Base-by-base conservation (phyloP, 2,888 invertebrate species). In the Caenorhabditis sulstoni region DNA sequence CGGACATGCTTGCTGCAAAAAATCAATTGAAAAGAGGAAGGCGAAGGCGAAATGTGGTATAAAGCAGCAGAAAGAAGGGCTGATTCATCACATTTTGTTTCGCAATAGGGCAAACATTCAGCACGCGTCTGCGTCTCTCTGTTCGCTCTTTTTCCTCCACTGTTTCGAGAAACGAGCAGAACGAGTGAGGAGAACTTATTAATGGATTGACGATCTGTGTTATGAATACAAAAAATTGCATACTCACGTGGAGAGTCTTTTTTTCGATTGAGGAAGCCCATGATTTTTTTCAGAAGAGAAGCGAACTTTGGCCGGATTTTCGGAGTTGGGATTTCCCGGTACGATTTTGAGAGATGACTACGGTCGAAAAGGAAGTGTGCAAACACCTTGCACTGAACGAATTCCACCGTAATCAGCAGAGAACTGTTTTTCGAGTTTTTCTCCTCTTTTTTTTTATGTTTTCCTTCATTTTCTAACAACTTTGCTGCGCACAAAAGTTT, bases 21-120 rank as follows among this genome's bases (percentile, higher is more conserved):
- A 12, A 29, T 18, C 29, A 37, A 45, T 39, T 22, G 23, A 45
- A 29, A 8, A 12, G 45, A 70, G 44, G 37, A 12, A 47, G 20
- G 3, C 16, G 29, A 59, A 61, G 52, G 23, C 4, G 9, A 52
- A 41, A 64, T 39, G 18, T 11, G 20, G 7, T n/a, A n/a, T n/a
- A n/a, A n/a, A n/a, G n/a, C 49, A 22, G 22, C 22, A 20, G 9
- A 35, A 20, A 39, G 23, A 58, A 73, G 49, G 22, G 41, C 14
- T 68, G 76, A 76, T 20, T 73, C 73, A 73, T 65, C 29, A 14
- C 14, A n/a, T 64, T 14, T 47, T 20, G 49, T 75, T 75, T 75
- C 75, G 75, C 75, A 75, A 75, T 68, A 67, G 65, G 71, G 64
- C 65, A 74, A 65, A 65, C 65, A 74, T 50, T 41, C 64, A 12